A percentile compares a stretch with the other conserved stretches of the same genome.
Conservation (phyloP, 2,888 invertebrate species). For the Acanthoscelides obtectus region DNA sequence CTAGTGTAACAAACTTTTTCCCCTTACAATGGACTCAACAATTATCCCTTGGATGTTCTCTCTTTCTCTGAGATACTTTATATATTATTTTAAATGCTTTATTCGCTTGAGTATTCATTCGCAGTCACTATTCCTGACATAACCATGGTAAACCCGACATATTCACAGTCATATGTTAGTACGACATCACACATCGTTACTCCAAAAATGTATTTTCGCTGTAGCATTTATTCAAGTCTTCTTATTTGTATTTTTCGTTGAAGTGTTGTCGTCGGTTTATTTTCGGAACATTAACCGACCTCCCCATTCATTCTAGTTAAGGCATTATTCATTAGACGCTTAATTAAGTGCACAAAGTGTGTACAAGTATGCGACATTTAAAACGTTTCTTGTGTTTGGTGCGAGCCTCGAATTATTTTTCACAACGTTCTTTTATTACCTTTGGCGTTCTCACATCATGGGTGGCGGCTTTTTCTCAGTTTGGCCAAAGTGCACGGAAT, state of each 20-base stretch:
- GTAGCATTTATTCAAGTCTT: background rate
- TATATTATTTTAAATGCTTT: no score
- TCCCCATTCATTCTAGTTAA: slow-evolving; percentile 2
- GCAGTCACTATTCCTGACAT: no score
- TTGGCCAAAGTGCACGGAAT: no score
- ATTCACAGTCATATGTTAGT: no score
- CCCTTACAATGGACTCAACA: no score
- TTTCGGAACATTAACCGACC: background rate
- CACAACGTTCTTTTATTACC: slow-evolving; percentile 2
- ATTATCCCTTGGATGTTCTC: no score
- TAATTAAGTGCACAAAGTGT: slow-evolving; percentile 25
- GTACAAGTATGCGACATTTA: slow-evolving; percentile 26
- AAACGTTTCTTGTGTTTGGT: slow-evolving; percentile 36
- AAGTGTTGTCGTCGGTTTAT: background rate
- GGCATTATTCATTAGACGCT: slow-evolving; percentile 19
- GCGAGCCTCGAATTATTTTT: slow-evolving; percentile 28
- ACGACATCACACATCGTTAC: background rate
- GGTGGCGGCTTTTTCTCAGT: background rate
- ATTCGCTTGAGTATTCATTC: no score
- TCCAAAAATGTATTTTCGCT: background rate
- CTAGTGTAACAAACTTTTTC: no score
- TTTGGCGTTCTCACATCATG: background rate
- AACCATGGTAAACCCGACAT: no score
- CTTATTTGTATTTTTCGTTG: background rate
- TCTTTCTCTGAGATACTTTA: no score